phyloP scores from a whole-genome alignment of 1,140 invertebrate genomes.

The Sarcophaga bullata region DNA sequence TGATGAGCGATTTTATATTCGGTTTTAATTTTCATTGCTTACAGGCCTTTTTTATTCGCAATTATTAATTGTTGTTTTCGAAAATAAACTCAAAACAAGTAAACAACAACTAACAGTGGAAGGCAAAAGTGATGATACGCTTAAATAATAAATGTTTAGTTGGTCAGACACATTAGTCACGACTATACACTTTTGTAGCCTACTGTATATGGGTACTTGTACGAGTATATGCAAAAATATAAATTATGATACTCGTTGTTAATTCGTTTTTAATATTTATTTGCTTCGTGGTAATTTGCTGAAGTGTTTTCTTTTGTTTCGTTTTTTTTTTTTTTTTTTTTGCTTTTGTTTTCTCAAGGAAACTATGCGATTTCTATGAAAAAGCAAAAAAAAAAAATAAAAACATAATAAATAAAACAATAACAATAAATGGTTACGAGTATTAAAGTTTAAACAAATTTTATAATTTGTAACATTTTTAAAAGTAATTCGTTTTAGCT shows the following conservation, averaged over 20 bases:
- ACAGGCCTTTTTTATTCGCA: background rate
- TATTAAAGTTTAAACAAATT: no score
- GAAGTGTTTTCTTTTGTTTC: background rate
- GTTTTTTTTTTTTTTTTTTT: background rate
- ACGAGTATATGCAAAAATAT: background rate
- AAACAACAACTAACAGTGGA: background rate
- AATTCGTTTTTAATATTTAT: slow-evolving; percentile 10
- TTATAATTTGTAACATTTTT: no score
- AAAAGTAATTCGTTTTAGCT: no score
- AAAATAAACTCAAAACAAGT: background rate
- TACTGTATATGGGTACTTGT: background rate
- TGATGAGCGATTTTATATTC: slow-evolving; percentile 7
- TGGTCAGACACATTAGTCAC: no score
- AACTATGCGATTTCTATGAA: background rate
- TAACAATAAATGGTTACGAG: no score
- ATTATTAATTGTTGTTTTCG: slow-evolving; percentile 16
- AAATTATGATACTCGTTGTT: background rate
- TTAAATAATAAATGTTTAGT: no score
- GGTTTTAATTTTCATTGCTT: background rate
- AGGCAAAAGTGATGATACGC: background rate
- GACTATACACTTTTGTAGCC: background rate
- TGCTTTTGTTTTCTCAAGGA: background rate
- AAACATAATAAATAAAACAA: no score
- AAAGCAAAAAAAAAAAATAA: no score
- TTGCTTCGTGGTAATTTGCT: slow-evolving; percentile 16